Evolutionary conservation across 2,113 vertebrate species (phyloP).

Genomic region (Talpa occidentalis): DNA sequence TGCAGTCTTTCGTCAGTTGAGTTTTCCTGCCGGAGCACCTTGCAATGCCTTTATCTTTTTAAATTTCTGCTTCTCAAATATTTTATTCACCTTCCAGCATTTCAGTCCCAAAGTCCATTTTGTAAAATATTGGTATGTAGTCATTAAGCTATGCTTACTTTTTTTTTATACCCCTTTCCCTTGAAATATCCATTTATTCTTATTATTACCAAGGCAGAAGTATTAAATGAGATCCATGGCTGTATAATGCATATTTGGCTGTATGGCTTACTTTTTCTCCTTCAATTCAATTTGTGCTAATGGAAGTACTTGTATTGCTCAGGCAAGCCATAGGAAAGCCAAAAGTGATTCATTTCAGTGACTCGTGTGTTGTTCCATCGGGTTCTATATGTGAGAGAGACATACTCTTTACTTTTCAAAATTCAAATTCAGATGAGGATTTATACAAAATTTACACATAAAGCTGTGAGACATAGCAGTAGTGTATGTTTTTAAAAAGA

Average conservation of each 20-base stretch:
- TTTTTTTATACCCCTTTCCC: not conserved
- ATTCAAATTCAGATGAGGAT: not conserved
- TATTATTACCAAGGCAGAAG: not conserved
- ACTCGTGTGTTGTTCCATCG: not conserved
- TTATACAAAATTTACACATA: not conserved
- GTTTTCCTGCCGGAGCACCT: not conserved
- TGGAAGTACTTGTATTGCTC: conserved; percentile 9
- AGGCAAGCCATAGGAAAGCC: not conserved
- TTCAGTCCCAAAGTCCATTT: not conserved
- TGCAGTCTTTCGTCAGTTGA: not conserved
- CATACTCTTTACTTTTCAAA: not conserved
- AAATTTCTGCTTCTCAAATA: conserved; percentile 36
- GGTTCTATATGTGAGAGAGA: conserved; percentile 7
- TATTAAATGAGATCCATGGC: not conserved
- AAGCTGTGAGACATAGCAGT: not conserved
- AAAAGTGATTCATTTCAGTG: not conserved
- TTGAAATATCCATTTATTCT: conserved; percentile 36
- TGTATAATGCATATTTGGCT: not conserved
- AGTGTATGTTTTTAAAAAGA: not conserved
- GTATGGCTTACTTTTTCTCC: not conserved
- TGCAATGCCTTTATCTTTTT: not conserved
- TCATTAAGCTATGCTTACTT: not conserved
- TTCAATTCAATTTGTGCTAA: not conserved
- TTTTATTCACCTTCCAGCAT: not conserved
- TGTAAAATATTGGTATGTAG: not conserved